These are phyloP conservation scores for Onychostruthus taczanowskii DNA, from an alignment of 2,113 vertebrate genomes.

Conservation along the genomic window DNA sequence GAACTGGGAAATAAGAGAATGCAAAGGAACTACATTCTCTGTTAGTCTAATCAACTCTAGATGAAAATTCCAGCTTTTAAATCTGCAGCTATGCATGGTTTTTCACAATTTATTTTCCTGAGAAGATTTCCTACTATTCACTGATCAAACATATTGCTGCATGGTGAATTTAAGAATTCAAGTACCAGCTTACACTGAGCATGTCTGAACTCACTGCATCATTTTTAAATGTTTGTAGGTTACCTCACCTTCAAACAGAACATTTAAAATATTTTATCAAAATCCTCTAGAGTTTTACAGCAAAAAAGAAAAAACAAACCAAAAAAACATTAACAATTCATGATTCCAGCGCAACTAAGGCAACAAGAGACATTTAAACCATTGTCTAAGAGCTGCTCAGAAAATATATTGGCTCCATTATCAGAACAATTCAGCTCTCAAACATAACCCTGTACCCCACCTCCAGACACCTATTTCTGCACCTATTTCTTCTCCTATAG, in stretches of 20 bases:
- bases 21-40: neutral
- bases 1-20: neutral
- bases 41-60: neutral
- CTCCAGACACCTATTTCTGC: neutral
- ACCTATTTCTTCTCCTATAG: neutral
- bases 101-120: neutral
- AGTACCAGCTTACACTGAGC: neutral
- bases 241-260: neutral
- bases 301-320: neutral
- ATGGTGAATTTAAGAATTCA: neutral
- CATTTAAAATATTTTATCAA: neutral
- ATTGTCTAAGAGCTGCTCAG: neutral
- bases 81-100: neutral
- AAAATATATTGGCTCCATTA: neutral
- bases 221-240: neutral
- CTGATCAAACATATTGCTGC: neutral
- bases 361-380: neutral
- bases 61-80: neutral
- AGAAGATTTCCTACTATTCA: neutral
- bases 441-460: neutral
- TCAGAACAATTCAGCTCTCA: neutral
- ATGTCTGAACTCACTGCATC: neutral
- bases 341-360: neutral
- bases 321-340: neutral
- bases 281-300: neutral